A percentile compares a stretch with the other conserved stretches of the same genome.
Evolutionary conservation across 2,888 invertebrate genomes (phyloP).

Genomic region (Hypolimnas misippus): DNA sequence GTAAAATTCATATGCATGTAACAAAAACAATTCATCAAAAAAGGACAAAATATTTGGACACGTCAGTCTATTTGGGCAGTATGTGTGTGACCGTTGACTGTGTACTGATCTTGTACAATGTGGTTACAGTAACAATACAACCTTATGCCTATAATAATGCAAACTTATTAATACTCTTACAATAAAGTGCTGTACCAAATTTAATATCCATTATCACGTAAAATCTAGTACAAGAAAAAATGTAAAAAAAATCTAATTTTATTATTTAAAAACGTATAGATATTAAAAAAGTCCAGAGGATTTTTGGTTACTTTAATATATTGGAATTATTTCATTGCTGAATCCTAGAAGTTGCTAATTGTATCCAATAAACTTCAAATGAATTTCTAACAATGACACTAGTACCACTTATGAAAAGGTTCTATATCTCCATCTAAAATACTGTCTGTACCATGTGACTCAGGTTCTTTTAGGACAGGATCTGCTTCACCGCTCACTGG

Average conservation of each 20-base stretch:
- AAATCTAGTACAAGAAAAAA: constrained; percentile 4
- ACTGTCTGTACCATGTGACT: background rate
- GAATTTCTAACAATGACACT: constrained; percentile 17
- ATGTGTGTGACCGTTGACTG: constrained; percentile 46
- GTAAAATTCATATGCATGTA: constrained; percentile 76
- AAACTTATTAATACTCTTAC: constrained; percentile 41
- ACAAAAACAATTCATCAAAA: constrained; percentile 77
- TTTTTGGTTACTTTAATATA: background rate
- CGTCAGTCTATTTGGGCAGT: constrained; percentile 81
- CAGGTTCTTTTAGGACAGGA: background rate
- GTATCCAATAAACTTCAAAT: background rate
- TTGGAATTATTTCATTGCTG: background rate
- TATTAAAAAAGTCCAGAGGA: background rate
- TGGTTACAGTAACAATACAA: constrained; percentile 35
- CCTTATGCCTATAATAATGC: constrained; percentile 42
- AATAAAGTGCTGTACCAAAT: constrained; percentile 32
- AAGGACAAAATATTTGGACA: constrained; percentile 78
- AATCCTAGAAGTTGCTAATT: constrained; percentile 13
- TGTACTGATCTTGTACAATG: constrained; percentile 35
- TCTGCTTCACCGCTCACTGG: background rate
- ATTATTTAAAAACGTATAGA: background rate
- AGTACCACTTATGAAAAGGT: background rate
- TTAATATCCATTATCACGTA: constrained; percentile 12
- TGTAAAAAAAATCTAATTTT: background rate
- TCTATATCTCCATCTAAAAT: background rate